Conservation (phyloP, 2,888 invertebrate species). For the Chaetogeoica ovagalla region DNA sequence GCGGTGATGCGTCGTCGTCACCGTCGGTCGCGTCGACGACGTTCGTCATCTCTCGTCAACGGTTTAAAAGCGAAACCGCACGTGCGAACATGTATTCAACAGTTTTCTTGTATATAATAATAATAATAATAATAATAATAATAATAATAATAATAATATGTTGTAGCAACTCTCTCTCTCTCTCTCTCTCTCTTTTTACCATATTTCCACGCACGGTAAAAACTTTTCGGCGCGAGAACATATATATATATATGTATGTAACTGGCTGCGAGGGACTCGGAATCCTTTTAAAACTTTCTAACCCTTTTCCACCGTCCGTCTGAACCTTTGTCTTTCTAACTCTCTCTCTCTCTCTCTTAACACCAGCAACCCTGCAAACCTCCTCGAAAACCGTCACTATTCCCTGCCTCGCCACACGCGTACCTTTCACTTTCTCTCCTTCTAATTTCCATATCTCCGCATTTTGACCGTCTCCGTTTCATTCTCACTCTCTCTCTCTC, state of each 20-base stretch:
- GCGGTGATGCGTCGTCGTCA: no score
- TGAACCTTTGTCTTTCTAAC: conserved; percentile 3
- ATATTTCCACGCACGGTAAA: neutral
- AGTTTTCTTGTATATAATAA: conserved; percentile 23
- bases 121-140: no score
- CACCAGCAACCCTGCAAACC: neutral
- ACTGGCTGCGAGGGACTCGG: conserved; percentile 28
- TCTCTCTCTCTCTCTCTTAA: conserved; percentile 9
- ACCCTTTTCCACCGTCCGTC: conserved; percentile 52
- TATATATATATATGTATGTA: neutral
- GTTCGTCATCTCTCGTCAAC: conserved; percentile 12
- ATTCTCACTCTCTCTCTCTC: no score
- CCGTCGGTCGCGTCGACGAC: no score
- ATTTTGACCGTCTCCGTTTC: neutral
- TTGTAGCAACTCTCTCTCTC: neutral
- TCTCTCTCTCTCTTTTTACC: no score
- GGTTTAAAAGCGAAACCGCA: conserved; percentile 33
- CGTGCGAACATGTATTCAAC: conserved; percentile 34
- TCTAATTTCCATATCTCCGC: neutral
- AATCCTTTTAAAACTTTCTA: conserved; percentile 55
- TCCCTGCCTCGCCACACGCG: conserved; percentile 15
- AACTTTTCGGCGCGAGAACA: neutral
- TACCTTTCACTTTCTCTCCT: conserved; percentile 9
- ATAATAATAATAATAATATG: neutral
- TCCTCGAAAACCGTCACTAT: neutral